Conservation (phyloP, 2,113 vertebrate species). For the Ameiurus melas region DNA sequence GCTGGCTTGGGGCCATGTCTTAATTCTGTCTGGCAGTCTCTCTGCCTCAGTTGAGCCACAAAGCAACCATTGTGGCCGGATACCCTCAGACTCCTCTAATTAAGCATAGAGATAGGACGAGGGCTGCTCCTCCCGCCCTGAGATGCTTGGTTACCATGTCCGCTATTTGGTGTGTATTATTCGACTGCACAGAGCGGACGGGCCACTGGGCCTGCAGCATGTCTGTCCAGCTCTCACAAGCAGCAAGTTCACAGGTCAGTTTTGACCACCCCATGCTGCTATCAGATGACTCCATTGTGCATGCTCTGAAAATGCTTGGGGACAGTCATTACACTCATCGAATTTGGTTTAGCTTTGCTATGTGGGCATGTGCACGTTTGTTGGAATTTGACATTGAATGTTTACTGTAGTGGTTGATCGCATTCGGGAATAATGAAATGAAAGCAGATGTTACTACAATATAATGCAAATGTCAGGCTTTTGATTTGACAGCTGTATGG, state of each 20-base stretch:
- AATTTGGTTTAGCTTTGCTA: conserved; percentile 8
- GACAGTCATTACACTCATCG: conserved; percentile 16
- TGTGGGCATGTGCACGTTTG: neutral
- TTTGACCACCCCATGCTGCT: conserved; percentile 36
- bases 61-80: conserved; percentile 82
- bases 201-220: conserved; percentile 51
- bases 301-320: conserved; percentile 32
- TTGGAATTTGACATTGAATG: conserved; percentile 1
- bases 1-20: conserved; percentile 79
- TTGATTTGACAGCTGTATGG: neutral
- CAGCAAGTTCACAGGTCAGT: conserved; percentile 53
- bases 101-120: conserved; percentile 77
- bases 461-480: neutral
- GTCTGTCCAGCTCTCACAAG: conserved; percentile 40
- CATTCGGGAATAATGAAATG: neutral
- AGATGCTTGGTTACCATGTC: conserved; percentile 56
- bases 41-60: conserved; percentile 76
- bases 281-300: conserved; percentile 48
- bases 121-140: conserved; percentile 47
- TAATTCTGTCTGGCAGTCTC: conserved; percentile 77
- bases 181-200: conserved; percentile 49
- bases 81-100: conserved; percentile 77
- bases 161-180: conserved; percentile 56
- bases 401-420: neutral
- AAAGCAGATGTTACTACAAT: neutral